These are phyloP conservation scores for Phylloscopus whistleri DNA, from an alignment of 2,113 vertebrate species.

Conservation along the genomic window DNA sequence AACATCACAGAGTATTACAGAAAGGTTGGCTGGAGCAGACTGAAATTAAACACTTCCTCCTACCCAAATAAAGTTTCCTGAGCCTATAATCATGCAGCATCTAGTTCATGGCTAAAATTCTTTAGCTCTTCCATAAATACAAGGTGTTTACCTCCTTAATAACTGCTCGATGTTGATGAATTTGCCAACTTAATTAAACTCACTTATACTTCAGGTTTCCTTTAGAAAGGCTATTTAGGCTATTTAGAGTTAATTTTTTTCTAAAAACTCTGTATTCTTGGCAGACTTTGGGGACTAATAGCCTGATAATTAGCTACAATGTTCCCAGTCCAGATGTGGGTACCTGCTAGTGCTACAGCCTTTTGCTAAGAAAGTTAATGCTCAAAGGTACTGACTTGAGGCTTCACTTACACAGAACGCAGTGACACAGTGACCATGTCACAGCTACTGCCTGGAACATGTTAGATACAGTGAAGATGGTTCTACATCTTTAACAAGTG, in stretches of 20 bases:
- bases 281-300: neutral
- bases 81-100: slow-evolving; percentile 14
- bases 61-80: neutral
- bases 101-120: slow-evolving; percentile 18
- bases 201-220: neutral
- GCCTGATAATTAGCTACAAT: neutral
- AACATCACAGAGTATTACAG: neutral
- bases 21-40: neutral
- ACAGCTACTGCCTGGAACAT: neutral
- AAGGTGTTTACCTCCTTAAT: neutral
- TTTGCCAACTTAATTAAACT: neutral
- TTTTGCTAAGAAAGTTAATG: neutral
- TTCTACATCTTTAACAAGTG: neutral
- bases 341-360: neutral
- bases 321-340: neutral
- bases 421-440: accelerated
- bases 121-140: slow-evolving; percentile 10
- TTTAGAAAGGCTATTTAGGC: neutral
- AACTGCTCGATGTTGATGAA: neutral
- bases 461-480: neutral
- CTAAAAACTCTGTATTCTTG: neutral
- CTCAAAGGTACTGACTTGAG: neutral
- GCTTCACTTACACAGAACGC: neutral
- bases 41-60: slow-evolving; percentile 30
- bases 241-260: neutral